phyloP scores from a whole-genome alignment of 2,888 invertebrate genomes.

The Clitarchus hookeri region DNA sequence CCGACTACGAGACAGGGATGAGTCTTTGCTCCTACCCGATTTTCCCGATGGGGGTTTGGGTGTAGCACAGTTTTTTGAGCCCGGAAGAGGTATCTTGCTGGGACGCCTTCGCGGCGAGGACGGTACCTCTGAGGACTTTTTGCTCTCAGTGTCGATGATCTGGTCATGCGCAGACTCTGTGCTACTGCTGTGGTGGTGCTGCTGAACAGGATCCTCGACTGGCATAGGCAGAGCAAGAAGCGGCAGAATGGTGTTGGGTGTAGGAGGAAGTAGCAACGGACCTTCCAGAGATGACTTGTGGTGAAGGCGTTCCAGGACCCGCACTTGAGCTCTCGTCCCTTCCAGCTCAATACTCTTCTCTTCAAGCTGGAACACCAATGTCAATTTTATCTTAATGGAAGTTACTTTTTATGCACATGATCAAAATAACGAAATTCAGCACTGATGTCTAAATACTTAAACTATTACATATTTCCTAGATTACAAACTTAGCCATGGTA shows the following conservation, averaged over 20 bases:
- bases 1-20: constrained; percentile 26
- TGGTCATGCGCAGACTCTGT: constrained; percentile 69
- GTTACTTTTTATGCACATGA: too few species aligned
- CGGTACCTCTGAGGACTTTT: constrained; percentile 52
- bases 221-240: constrained; percentile 40
- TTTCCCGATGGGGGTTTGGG: constrained; percentile 37
- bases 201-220: constrained; percentile 35
- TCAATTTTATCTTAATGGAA: not conserved
- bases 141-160: constrained; percentile 34
- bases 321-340: constrained; percentile 76
- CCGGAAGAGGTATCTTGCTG: constrained; percentile 73
- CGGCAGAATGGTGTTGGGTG: constrained; percentile 42
- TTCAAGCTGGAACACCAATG: constrained; percentile 65
- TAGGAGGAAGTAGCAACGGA: constrained; percentile 33
- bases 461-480: too few species aligned
- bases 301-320: constrained; percentile 68
- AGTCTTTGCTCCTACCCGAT: constrained; percentile 25
- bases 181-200: constrained; percentile 61
- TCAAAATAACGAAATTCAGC: too few species aligned
- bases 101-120: constrained; percentile 57
- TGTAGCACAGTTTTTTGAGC: constrained; percentile 53
- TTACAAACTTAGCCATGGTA: too few species aligned
- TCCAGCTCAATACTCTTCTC: constrained; percentile 83
- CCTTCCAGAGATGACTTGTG: constrained; percentile 51
- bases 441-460: too few species aligned